Percentiles rank a stretch among this genome's conserved stretches.
phyloP scores from a whole-genome alignment of 2,888 invertebrate species.

The Chesias legatella region DNA sequence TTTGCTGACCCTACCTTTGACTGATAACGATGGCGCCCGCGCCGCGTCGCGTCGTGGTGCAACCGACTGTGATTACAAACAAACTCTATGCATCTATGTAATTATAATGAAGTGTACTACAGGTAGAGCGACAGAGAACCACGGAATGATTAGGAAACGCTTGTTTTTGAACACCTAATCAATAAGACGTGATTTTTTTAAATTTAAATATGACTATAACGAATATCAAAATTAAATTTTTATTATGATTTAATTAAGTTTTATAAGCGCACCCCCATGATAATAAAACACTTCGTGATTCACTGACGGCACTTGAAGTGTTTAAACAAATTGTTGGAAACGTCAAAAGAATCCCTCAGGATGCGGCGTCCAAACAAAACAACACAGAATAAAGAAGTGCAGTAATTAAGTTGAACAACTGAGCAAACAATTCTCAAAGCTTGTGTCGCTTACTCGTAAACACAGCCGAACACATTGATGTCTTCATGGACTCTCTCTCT shows the following conservation, averaged over 20 bases:
- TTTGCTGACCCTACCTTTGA: constrained; percentile 69
- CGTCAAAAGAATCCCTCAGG: constrained; percentile 25
- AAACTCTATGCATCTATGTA: constrained; percentile 7
- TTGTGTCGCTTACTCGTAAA: constrained; percentile 25
- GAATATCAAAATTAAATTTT: too few relatives aligned
- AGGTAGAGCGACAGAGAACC: too few relatives aligned
- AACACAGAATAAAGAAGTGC: constrained; percentile 12
- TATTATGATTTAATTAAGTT: too few relatives aligned
- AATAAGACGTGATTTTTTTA: too few relatives aligned
- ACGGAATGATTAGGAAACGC: too few relatives aligned
- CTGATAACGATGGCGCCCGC: constrained; percentile 48
- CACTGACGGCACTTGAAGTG: background rate
- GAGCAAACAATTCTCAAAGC: constrained; percentile 27
- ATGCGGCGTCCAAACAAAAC: constrained; percentile 25
- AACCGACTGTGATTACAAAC: constrained; percentile 9
- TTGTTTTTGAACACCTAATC: too few relatives aligned
- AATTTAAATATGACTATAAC: too few relatives aligned
- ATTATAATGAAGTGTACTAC: too few relatives aligned
- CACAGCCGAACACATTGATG: constrained; percentile 21
- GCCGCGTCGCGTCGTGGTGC: constrained; percentile 41
- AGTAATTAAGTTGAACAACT: constrained; percentile 25
- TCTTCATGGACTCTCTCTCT: constrained; percentile 8
- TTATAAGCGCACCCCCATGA: background rate
- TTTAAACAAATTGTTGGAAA: constrained; percentile 20
- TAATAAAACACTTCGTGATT: too few relatives aligned